Base-by-base conservation (phyloP, 2,113 vertebrate species). In the Cyprinodon tularosa region DNA sequence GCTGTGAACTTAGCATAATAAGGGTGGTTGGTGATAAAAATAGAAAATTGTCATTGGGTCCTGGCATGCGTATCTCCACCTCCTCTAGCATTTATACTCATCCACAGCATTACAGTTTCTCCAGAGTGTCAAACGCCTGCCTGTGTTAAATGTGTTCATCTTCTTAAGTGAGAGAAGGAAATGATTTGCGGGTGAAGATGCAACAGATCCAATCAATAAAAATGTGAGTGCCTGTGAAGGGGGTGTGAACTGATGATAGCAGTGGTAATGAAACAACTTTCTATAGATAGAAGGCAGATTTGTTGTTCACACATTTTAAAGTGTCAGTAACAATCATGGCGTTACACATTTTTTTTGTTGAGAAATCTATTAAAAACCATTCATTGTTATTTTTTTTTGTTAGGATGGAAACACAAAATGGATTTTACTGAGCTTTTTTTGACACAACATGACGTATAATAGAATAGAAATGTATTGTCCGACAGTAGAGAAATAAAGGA, bases 251-350 rank as follows among this genome's bases (percentile, higher is more conserved):
- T 65, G 62, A 71, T 67, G 70, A 39, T 20, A 70, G 62, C 40
- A 22, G 38, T n/a, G 29, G 66, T 78, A 76, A 79, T 83, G 74
- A 73, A 83, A 84, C 0, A 22, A 70, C 71, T 76, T 76, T 71
- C 15, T 0, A 62, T 57, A 81, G 85, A 89, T 80, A 44, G 39
- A 67, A 72, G 79, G 76, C 77, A 76, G 84, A 89, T 81, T 71
- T 81, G 71, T 73, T 81, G 64, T 53, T 69, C 73, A 74, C 72
- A 73, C 59, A 44, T 75, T 53, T 70, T 81, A 83, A 75, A 59
- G 70, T 71, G 76, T 78, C 83, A 76, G n/a, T 38, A 61, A 79
- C 66, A 53, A 73, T 72, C 61, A 45, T 72, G 61, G 71, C 76
- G 76, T 72, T 44, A 77, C 70, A 48, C n/a, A 5, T 5, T 17